Base-by-base conservation (phyloP, 2,113 vertebrate species). In the Odocoileus virginianus region DNA sequence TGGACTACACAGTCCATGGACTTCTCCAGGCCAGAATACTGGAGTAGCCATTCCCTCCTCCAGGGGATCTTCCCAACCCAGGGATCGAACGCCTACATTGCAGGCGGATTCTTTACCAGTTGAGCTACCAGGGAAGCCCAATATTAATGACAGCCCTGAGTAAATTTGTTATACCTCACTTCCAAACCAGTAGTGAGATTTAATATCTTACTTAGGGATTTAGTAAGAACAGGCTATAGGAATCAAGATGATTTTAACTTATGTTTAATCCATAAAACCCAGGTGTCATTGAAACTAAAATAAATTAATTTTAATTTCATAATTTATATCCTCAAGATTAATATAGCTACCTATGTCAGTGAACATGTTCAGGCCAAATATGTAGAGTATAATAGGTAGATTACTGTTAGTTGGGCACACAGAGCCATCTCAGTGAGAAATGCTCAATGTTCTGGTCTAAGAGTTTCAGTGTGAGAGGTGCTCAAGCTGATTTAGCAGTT, bases 401-500 rank as follows among this genome's bases (percentile, higher is more conserved):
- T 81, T 52, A 45, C 57, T 67, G 15, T 92, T 81, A 92, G 91
- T 55, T 21, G 8, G 28, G 40, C 25, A 19, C 45, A 40, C 10
- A 55, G 36, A 89, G 27, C 55, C 30, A 13, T 87, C 79, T 74
- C 3, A 57, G 33, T 82, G 52, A 97, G 81, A 93, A 81, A 95
- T 16, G 57, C 33, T 43, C 83, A 43, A 0, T 2, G 28, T 86
- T 97, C 87, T 82, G 93, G 52, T 95, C 79, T 61, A n/a, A 81
- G 64, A 43, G 81, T 64, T 97, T 97, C 11, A 45, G 23, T 60
- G 21, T 86, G 50, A 79, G 93, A 95, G 67, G 57, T 87, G n/a
- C 58, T 92, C 67, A 61, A 27, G 30, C 57, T 90, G 91, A 96
- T 85, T 95, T 94, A 90, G 87, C 76, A 95, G 82, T 98, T 93